Percentiles rank a stretch among this genome's conserved stretches.
phyloP scores from a whole-genome alignment of 2,888 invertebrate species.

The Campopleginae sp. region DNA sequence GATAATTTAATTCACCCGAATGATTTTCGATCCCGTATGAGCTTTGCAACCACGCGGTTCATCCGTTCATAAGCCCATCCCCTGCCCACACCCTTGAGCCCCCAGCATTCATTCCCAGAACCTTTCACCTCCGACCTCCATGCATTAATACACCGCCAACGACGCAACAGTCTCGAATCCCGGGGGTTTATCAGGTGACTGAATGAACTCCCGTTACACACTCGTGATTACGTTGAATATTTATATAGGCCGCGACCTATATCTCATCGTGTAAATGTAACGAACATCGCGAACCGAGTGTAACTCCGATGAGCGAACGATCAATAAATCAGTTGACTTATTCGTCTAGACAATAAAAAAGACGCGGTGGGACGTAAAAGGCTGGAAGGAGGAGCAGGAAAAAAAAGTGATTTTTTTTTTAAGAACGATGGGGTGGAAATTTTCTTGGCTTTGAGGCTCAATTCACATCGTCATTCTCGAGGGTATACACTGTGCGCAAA shows the following conservation, averaged over 20 bases:
- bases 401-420: conserved; percentile 4
- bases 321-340: conserved; percentile 1
- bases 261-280: conserved; percentile 8
- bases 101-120: conserved; percentile 18
- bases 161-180: conserved; percentile 64
- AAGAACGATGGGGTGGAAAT: conserved; percentile 10
- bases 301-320: background rate
- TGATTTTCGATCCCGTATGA: conserved; percentile 56
- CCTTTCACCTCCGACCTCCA: conserved; percentile 13
- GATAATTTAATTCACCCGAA: conserved; percentile 46
- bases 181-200: conserved; percentile 58
- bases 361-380: background rate
- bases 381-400: background rate
- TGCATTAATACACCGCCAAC: conserved; percentile 51
- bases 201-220: conserved; percentile 59
- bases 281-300: background rate
- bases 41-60: conserved; percentile 49
- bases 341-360: conserved; percentile 30
- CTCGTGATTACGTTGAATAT: conserved; percentile 54
- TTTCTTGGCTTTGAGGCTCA: conserved; percentile 13
- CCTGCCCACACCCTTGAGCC: conserved; percentile 7
- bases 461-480: conserved; percentile 14
- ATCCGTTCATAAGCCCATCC: conserved; percentile 51
- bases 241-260: conserved; percentile 47
- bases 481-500: background rate